phyloP scores from a whole-genome alignment of 2,113 vertebrate species.

The Melanocharis versteri region DNA sequence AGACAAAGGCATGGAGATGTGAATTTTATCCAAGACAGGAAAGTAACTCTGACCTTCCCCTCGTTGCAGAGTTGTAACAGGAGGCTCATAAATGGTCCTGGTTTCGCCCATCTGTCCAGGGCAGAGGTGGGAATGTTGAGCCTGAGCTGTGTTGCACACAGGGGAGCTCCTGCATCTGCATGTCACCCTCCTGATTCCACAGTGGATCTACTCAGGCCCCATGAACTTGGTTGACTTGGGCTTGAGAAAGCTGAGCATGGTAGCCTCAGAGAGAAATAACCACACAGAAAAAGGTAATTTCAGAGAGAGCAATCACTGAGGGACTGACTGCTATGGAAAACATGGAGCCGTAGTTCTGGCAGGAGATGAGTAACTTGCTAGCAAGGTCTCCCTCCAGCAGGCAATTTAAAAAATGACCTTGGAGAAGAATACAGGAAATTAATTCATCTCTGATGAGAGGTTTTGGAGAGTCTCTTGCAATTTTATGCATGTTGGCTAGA shows the following conservation, averaged over 20 bases:
- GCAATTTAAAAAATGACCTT: slow-evolving; percentile 28
- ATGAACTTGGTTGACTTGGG: background rate
- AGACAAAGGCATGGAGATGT: background rate
- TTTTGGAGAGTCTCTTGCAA: slow-evolving; percentile 30
- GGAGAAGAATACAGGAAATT: slow-evolving; percentile 20
- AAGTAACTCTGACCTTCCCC: background rate
- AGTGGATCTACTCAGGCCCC: background rate
- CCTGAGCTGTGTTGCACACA: background rate
- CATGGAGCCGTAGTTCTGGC: background rate
- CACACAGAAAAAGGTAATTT: background rate
- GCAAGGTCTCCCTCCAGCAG: slow-evolving; percentile 20
- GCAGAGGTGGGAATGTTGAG: background rate
- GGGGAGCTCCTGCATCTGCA: background rate
- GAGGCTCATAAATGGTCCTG: background rate
- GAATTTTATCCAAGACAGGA: background rate
- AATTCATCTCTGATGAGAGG: slow-evolving; percentile 14
- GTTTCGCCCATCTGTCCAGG: background rate
- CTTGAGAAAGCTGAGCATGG: background rate
- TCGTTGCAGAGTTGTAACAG: background rate
- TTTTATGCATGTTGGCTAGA: slow-evolving; percentile 16
- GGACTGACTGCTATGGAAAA: background rate
- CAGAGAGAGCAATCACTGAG: background rate
- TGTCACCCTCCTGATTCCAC: background rate
- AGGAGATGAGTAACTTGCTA: background rate
- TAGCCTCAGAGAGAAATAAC: background rate